Evolutionary conservation across 2,797 vertebrate species (phyloP).

Genomic region (Melopsittacus undulatus): DNA sequence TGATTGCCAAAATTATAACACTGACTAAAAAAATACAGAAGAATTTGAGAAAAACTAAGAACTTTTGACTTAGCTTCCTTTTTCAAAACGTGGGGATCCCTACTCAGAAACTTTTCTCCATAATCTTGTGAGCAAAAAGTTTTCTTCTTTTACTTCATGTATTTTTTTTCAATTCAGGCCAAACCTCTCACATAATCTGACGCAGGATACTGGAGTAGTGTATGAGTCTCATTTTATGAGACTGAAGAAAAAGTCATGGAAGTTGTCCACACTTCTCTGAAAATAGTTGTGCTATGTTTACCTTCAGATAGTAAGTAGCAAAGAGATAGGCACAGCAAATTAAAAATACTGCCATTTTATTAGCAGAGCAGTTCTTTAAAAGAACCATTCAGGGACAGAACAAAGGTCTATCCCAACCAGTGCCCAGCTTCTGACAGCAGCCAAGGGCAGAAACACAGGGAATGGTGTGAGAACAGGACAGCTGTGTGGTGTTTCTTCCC

Average conservation of each 20-base stretch:
- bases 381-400: neutral
- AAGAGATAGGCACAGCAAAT: neutral
- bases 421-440: neutral
- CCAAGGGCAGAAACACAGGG: neutral
- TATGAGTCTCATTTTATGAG: neutral
- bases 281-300: neutral
- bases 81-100: neutral
- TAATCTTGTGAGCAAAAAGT: neutral
- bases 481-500: neutral
- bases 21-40: neutral
- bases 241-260: neutral
- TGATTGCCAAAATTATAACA: neutral
- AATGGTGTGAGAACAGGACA: neutral
- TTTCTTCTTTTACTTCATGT: neutral
- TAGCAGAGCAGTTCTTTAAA: neutral
- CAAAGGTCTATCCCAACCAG: neutral
- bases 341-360: neutral
- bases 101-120: neutral
- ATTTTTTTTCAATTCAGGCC: neutral
- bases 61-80: neutral
- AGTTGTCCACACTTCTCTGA: neutral
- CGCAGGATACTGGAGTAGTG: neutral
- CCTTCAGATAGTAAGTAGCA: neutral
- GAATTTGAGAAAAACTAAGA: neutral
- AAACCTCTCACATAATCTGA: slow-evolving; percentile 6